Evolutionary conservation across 2,113 vertebrate genomes (phyloP), one percentile per base, ranked within the genome.

Genomic region (Alouatta palliata): DNA sequence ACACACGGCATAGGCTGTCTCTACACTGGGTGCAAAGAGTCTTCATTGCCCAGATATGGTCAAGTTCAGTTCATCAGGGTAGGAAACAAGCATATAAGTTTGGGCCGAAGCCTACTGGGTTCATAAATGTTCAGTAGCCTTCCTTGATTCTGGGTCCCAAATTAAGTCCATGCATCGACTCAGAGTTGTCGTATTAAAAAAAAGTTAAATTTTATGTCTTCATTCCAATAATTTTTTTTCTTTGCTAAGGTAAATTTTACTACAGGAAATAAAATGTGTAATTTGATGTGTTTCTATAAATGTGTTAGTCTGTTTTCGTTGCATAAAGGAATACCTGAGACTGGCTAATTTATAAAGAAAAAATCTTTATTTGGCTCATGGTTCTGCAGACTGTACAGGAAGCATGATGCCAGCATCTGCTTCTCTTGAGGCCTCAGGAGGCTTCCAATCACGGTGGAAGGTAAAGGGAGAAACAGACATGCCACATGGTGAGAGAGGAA

Each of bases 281-380:
- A 94, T 64, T 43, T 90, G 77, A 85, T 87, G 47, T 85, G 43
- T 71, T 71, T 75, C 90, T 25, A 95, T 76, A 82, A 94, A 89
- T 49, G 20, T 54, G 30, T 64, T 6, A 64, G 12, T 30, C 61
- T 32, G 30, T 30, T 64, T 61, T 64, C 61, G 14, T 30, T 32
- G 61, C 61, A 64, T 64, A 64, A 64, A 64, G 61, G 61, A 64
- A 13, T 64, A 32, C 12, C 61, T 64, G 12, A 64, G 61, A 64
- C 27, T 32, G 27, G 27, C 11, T 32, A 64, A 64, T 64, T 64
- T 64, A 32, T 64, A 32, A 64, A 64, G 27, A 64, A 14, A 30
- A 43, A 30, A 14, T 12, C 12, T 64, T 30, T 64, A 32, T 64
- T 32, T 64, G 12, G 12, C 61, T 64, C 12, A 64, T 64, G 61